These are phyloP conservation scores for Palythoa grandiflora DNA, from an alignment of 92 coral and sea anemone genomes.

Conservation along the genomic window DNA sequence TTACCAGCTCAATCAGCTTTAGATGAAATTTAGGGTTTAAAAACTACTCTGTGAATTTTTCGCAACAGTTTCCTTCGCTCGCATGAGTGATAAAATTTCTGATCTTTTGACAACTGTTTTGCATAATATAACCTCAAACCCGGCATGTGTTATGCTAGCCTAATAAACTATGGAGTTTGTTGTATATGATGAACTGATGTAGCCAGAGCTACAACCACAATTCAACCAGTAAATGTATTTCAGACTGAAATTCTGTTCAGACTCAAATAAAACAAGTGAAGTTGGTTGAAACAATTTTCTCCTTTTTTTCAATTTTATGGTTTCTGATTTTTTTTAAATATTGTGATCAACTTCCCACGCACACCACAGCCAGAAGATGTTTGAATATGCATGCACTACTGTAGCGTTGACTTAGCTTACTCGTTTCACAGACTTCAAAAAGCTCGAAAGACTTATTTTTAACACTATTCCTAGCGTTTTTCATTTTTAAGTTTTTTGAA, in stretches of 20 bases:
- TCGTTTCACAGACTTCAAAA: background rate
- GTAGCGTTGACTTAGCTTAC: background rate
- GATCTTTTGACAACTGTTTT: constrained; percentile 78
- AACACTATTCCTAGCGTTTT: constrained; percentile 9
- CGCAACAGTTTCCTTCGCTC: background rate
- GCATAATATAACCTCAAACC: constrained; percentile 78
- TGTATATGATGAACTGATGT: background rate
- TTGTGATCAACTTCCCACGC: constrained; percentile 35
- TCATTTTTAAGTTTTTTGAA: background rate
- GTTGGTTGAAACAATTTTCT: background rate
- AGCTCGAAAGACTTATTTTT: background rate
- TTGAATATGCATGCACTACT: constrained; percentile 36
- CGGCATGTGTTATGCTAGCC: constrained; percentile 45
- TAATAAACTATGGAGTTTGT: constrained; percentile 3
- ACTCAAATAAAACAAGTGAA: background rate
- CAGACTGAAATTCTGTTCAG: background rate
- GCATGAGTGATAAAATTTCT: constrained; percentile 33
- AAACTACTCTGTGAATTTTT: background rate
- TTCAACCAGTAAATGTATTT: background rate
- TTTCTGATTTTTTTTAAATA: background rate
- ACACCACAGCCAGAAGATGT: constrained; percentile 11
- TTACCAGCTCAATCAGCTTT: background rate
- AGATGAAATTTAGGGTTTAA: background rate
- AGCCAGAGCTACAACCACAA: background rate
- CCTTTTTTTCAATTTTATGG: background rate